Conservation (phyloP, 2,888 invertebrate genomes). For the Ametastegia equiseti region DNA sequence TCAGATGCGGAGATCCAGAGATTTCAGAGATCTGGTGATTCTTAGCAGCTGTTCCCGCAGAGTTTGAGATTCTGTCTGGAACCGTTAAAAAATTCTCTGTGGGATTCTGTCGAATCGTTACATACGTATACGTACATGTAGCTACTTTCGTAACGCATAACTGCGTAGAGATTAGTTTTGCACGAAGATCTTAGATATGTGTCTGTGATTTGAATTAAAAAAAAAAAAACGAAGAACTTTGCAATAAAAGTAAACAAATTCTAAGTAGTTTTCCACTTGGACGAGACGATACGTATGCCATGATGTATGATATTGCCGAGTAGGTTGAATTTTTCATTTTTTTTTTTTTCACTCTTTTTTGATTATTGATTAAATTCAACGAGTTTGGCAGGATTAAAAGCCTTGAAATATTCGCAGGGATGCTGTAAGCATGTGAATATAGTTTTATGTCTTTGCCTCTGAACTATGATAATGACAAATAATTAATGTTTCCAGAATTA, state of each 20-base stretch:
- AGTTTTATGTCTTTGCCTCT: background rate
- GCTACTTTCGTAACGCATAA: background rate
- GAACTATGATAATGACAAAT: background rate
- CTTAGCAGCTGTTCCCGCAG: background rate
- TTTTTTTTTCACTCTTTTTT: no score
- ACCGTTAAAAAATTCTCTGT: conserved; percentile 9
- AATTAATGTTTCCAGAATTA: background rate
- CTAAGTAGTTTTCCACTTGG: background rate
- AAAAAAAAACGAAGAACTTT: no score
- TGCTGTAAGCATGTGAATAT: background rate
- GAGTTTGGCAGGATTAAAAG: background rate
- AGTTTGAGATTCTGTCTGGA: background rate
- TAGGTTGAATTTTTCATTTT: no score
- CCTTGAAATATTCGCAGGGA: background rate
- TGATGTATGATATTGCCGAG: no score
- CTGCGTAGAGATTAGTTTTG: background rate
- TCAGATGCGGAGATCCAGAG: conserved; percentile 22
- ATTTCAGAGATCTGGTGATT: conserved; percentile 12
- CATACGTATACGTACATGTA: background rate
- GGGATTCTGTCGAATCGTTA: background rate
- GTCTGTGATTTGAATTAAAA: no score
- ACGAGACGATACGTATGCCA: no score
- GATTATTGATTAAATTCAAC: background rate
- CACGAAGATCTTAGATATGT: background rate
- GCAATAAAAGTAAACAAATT: background rate